phyloP scores from a whole-genome alignment of 2,888 invertebrate species.

The Phytoseiulus persimilis region DNA sequence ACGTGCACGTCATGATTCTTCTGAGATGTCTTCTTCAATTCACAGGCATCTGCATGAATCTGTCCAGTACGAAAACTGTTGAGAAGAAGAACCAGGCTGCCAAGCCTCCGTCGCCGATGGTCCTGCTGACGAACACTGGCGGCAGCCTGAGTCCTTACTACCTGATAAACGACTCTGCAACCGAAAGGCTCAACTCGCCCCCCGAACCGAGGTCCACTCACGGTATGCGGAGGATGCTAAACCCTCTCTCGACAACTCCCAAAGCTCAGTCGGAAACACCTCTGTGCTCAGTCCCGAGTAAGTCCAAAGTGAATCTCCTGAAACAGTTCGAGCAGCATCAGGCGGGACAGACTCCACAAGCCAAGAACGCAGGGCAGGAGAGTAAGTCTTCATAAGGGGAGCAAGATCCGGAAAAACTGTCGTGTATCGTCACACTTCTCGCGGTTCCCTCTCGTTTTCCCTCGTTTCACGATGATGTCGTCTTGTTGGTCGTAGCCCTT shows the following conservation, averaged over 20 bases:
- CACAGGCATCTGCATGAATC: neutral
- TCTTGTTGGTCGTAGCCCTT: too few species aligned
- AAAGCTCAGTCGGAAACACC: neutral
- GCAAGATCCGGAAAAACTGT: neutral
- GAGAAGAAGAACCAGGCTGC: conserved; percentile 10
- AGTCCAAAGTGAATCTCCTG: conserved; percentile 27
- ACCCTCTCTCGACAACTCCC: neutral
- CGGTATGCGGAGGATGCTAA: neutral
- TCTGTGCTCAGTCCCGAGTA: neutral
- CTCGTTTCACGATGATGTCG: too few species aligned
- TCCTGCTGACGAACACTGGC: neutral
- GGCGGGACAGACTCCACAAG: neutral
- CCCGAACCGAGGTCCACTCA: neutral
- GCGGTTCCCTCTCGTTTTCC: neutral
- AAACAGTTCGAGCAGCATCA: neutral
- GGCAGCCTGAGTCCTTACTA: neutral
- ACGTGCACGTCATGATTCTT: too few species aligned
- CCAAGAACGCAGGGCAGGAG: neutral
- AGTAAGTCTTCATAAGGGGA: neutral
- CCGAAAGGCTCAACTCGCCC: neutral
- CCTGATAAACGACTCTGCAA: neutral
- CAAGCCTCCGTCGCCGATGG: conserved; percentile 8
- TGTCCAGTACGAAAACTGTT: neutral
- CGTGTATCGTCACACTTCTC: neutral
- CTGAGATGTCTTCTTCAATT: too few species aligned